A percentile compares a stretch with the other conserved stretches of the same genome.
Conservation (phyloP, 2,113 vertebrate species). For the Picathartes gymnocephalus region DNA sequence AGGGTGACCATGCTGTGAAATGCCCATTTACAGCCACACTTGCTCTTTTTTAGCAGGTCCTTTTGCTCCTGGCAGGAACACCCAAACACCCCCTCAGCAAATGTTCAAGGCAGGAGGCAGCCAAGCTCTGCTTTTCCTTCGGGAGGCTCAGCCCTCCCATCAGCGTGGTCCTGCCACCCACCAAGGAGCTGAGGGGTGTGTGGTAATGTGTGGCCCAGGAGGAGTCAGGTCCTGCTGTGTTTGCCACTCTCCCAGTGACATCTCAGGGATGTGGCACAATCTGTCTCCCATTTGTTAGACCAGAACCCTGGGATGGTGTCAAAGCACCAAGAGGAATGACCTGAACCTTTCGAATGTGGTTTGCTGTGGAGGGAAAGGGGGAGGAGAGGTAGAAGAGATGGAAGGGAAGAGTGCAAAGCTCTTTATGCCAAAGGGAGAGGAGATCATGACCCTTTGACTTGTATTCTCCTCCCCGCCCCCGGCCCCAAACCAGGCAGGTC, state of each 20-base stretch:
- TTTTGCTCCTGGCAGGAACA: conserved; percentile 35
- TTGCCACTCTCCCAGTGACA: not conserved
- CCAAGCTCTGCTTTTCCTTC: not conserved
- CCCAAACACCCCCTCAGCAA: not conserved
- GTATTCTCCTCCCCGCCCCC: not conserved
- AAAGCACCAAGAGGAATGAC: not conserved
- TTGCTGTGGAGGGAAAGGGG: conserved; percentile 40
- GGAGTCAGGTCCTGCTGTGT: not conserved
- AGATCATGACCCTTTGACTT: not conserved
- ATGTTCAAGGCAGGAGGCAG: conserved; percentile 1
- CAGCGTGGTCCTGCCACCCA: not conserved
- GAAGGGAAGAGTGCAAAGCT: not conserved
- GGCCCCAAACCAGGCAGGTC: not conserved
- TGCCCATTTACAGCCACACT: conserved; percentile 22
- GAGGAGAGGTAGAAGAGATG: not conserved
- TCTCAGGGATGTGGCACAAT: not conserved
- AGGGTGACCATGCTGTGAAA: not conserved
- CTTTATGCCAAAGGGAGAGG: not conserved
- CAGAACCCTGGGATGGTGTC: not conserved
- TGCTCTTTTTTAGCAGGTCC: conserved; percentile 41
- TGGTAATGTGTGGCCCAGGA: not conserved
- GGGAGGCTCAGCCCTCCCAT: not conserved
- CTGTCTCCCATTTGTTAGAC: not conserved
- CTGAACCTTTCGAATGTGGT: not conserved
- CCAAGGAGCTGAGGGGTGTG: conserved; percentile 2